phyloP scores from a whole-genome alignment of 2,888 invertebrate genomes.

The Perdita meconis region DNA sequence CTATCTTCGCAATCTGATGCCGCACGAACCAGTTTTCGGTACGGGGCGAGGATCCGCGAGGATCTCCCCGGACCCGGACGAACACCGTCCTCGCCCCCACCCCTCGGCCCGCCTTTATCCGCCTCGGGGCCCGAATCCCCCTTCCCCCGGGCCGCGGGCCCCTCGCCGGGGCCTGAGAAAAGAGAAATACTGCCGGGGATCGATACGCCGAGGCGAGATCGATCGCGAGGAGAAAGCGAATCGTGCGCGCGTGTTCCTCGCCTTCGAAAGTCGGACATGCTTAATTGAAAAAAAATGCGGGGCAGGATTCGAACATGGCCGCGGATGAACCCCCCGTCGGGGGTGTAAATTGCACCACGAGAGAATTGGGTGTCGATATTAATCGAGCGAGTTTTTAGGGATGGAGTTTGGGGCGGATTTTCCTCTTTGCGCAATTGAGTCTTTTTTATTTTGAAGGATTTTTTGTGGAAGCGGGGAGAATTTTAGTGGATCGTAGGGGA shows the following conservation, averaged over 20 bases:
- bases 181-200: constrained; percentile 54
- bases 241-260: constrained; percentile 65
- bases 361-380: constrained; percentile 8
- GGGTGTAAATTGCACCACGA: constrained; percentile 30
- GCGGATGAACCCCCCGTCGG: constrained; percentile 15
- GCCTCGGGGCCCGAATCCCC: constrained; percentile 27
- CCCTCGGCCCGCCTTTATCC: constrained; percentile 40
- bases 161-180: constrained; percentile 25
- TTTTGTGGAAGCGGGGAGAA: too few species aligned
- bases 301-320: not conserved
- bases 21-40: constrained; percentile 83
- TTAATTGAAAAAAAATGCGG: constrained; percentile 49
- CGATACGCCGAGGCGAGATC: constrained; percentile 42
- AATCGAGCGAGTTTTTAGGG: not conserved
- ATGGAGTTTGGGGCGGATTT: constrained; percentile 3
- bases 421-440: not conserved
- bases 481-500: too few species aligned
- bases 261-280: constrained; percentile 64
- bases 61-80: constrained; percentile 37
- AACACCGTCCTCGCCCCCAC: constrained; percentile 24
- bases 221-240: constrained; percentile 53
- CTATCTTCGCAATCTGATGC: constrained; percentile 83
- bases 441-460: too few species aligned
- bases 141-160: not conserved
- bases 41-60: constrained; percentile 65